phyloP scores from a whole-genome alignment of 2,113 vertebrate genomes.

The Brachyistius frenatus region DNA sequence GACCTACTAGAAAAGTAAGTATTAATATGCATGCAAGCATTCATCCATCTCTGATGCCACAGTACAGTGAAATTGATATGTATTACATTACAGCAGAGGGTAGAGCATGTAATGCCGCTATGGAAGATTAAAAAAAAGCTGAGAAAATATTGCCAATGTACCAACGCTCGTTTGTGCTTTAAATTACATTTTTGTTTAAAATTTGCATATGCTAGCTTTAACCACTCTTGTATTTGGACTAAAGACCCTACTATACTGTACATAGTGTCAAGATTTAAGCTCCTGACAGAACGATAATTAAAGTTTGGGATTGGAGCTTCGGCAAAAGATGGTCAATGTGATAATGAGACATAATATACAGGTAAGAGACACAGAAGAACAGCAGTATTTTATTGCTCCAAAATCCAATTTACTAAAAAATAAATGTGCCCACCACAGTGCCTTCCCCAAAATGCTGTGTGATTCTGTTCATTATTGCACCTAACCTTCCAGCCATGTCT shows the following conservation, averaged over 20 bases:
- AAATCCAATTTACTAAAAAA: constrained; percentile 56
- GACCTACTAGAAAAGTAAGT: constrained; percentile 21
- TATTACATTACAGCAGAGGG: background rate
- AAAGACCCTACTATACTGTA: background rate
- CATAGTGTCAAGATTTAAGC: constrained; percentile 9
- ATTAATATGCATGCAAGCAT: constrained; percentile 20
- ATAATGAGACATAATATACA: constrained; percentile 15
- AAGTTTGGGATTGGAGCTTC: constrained; percentile 20
- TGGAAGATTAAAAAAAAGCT: background rate
- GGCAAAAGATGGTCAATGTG: background rate
- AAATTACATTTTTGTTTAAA: background rate
- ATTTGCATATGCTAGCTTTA: background rate
- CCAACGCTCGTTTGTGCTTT: background rate
- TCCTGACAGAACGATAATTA: background rate
- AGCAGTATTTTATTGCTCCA: constrained; percentile 30
- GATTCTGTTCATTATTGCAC: constrained; percentile 62
- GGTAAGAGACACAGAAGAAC: constrained; percentile 4
- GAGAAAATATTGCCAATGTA: no score
- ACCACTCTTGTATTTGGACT: background rate
- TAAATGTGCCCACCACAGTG: constrained; percentile 23
- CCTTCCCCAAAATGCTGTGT: constrained; percentile 39
- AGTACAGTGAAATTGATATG: constrained; percentile 15
- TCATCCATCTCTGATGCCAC: constrained; percentile 11
- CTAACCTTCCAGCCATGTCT: constrained; percentile 62
- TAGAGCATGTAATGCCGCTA: background rate